A percentile compares a stretch with the other conserved stretches of the same genome.
Evolutionary conservation across 1,140 invertebrate species (phyloP).

Genomic region (Radopholus similis): DNA sequence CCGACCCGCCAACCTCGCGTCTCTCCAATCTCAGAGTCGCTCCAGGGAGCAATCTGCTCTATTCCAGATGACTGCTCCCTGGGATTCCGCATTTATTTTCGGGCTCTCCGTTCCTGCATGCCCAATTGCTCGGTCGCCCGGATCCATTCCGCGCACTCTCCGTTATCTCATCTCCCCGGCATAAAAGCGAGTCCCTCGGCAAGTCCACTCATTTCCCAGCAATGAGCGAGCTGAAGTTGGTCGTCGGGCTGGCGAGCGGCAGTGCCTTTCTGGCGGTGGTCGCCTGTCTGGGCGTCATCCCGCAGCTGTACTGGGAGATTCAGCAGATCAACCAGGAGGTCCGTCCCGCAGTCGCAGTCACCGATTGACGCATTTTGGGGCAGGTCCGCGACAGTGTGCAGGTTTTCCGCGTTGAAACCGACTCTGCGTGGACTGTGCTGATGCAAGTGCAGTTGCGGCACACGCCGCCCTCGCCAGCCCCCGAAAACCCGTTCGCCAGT

Average conservation of each 20-base stretch:
- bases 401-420: slow-evolving; percentile 44
- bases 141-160: no score
- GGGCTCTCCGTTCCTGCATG: no score
- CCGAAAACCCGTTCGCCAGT: slow-evolving; percentile 36
- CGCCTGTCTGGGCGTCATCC: slow-evolving; percentile 22
- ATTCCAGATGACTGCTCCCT: no score
- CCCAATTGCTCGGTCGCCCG: no score
- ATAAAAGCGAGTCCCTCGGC: no score
- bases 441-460: slow-evolving; percentile 40
- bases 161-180: no score
- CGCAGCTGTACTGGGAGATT: slow-evolving; percentile 22
- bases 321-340: background rate
- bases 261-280: slow-evolving; percentile 25
- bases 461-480: slow-evolving; percentile 36
- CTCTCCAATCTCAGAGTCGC: no score
- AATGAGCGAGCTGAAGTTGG: slow-evolving; percentile 25
- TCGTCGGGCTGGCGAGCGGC: slow-evolving; percentile 27
- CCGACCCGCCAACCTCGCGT: no score
- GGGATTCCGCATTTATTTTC: no score
- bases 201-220: no score
- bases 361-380: background rate
- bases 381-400: slow-evolving; percentile 41
- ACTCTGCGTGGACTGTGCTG: slow-evolving; percentile 45
- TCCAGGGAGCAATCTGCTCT: no score
- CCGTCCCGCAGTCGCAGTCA: no score